Evolutionary conservation across 1,140 invertebrate genomes (phyloP), one percentile per base, ranked within the genome.

Genomic region (Rhyacophila brunnea): DNA sequence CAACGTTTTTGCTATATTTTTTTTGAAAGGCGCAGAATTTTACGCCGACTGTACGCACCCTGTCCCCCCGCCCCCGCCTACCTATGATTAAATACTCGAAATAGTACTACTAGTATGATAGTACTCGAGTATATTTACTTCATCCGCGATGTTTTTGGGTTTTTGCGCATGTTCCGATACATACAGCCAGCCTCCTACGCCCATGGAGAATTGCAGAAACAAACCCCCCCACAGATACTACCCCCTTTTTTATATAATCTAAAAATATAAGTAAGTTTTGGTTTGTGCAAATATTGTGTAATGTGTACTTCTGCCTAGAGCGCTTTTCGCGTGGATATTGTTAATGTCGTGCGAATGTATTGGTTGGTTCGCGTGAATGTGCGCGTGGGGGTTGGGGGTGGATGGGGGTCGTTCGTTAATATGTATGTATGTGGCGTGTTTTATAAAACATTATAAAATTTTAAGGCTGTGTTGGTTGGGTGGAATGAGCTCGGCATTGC

Each of bases 71-170:
- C 35, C 28, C 19, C 13, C 45, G n/a, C 44, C 51, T 58, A 44
- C 53, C 57, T 50, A 60, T 64, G 58, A 60, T 64, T 60, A 64
- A 64, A 64, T 60, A 60, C 62, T 58, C 62, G 20, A 48, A 63
- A 59, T 58, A 54, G 57, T 64, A 56, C 56, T 58, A 63, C 49
- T 59, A 59, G 61, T 52, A 57, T 42, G 44, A 19, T 60, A 45
- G 36, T 56, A 51, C 62, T 56, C 52, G 23, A 57, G 20, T 58
- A 53, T 62, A 59, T 64, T 64, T 52, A 59, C 48, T 64, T 44
- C 58, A 38, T 23, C 42, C 49, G 53, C 53, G 53, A 58, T 64
- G 57, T 64, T 64, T 64, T 64, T 51, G 51, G 53, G 58, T 57
- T 60, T 64, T 64, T 64, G 62, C 62, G 62, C 62, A 64, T 64